A percentile compares a stretch with the other conserved stretches of the same genome.
phyloP scores from a whole-genome alignment of 1,140 invertebrate species.

The Holcopasites calliopsidis region DNA sequence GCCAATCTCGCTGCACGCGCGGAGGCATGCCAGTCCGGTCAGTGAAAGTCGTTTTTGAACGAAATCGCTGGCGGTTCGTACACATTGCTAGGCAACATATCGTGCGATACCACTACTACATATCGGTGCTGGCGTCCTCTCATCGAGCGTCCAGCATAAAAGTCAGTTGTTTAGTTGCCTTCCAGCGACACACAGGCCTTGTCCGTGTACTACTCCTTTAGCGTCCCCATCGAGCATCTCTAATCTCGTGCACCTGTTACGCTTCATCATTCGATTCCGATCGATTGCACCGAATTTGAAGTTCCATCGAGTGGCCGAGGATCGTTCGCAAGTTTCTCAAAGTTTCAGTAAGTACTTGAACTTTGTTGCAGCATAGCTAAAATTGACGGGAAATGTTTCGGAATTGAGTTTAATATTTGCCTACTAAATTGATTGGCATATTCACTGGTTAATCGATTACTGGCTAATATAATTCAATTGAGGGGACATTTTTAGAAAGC shows the following conservation, averaged over 20 bases:
- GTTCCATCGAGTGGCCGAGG: no score
- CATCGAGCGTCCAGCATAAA: conserved; percentile 63
- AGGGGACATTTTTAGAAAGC: no score
- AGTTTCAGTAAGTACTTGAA: neutral
- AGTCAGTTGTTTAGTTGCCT: conserved; percentile 69
- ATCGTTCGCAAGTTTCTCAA: no score
- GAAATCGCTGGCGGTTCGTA: conserved; percentile 39
- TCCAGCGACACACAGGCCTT: conserved; percentile 54
- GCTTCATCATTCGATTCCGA: neutral
- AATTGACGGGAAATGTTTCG: no score
- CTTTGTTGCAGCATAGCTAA: no score
- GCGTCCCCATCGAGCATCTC: neutral
- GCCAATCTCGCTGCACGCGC: conserved; percentile 10
- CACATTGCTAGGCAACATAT: conserved; percentile 50
- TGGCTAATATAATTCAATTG: no score
- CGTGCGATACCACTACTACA: conserved; percentile 57
- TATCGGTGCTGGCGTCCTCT: conserved; percentile 49
- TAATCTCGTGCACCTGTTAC: neutral
- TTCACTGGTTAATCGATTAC: no score
- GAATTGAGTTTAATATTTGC: no score
- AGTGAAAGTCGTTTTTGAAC: conserved; percentile 67
- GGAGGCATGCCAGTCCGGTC: conserved; percentile 2
- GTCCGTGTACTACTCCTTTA: conserved; percentile 30
- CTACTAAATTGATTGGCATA: no score
- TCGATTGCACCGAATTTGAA: neutral